Conservation (phyloP, 1,140 invertebrate species). For the Lucilia cuprina region DNA sequence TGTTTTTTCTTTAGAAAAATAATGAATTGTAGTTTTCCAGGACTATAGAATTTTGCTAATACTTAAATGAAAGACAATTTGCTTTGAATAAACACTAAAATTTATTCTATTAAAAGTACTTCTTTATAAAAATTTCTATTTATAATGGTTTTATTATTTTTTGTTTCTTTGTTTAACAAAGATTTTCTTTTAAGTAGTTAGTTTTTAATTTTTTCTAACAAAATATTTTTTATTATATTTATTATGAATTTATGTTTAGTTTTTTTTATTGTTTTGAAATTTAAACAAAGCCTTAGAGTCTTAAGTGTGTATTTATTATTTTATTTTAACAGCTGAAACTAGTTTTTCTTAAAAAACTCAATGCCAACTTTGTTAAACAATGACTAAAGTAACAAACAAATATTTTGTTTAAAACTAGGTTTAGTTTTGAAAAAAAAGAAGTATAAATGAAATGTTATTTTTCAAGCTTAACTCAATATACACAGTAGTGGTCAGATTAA, state of each 20-base stretch:
- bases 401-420: no score
- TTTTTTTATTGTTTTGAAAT: not conserved
- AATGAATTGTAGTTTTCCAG: not conserved
- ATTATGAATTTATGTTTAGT: not conserved
- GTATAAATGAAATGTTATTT: no score
- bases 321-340: not conserved
- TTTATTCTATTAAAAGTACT: not conserved
- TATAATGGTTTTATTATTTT: no score
- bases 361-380: not conserved
- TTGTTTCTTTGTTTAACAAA: no score
- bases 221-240: not conserved
- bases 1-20: not conserved
- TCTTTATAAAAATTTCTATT: not conserved
- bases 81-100: not conserved
- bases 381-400: no score
- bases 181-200: no score
- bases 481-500: no score
- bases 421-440: no score
- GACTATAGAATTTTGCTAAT: not conserved
- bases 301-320: not conserved
- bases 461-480: no score
- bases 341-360: not conserved
- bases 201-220: not conserved
- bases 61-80: not conserved
- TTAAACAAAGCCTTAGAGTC: not conserved